Conservation (phyloP, 2,113 vertebrate genomes). For the Melospiza melodia region DNA sequence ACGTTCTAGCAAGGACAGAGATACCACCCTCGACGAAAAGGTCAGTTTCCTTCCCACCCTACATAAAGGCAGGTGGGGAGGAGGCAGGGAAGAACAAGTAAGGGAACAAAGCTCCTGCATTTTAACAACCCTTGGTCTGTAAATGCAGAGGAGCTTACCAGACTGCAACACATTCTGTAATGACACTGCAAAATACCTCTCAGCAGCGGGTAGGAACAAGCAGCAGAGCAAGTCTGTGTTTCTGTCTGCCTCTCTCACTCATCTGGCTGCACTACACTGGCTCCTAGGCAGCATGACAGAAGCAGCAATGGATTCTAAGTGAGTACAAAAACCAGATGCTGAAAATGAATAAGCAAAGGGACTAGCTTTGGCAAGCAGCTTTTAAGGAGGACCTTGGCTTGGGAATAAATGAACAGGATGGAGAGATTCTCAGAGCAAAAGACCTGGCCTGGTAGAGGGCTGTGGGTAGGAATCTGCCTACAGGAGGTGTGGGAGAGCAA, state of each 20-base stretch:
- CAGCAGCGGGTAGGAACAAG: not conserved
- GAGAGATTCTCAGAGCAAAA: not conserved
- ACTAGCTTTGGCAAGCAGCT: not conserved
- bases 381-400: not conserved
- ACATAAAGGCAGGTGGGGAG: fast-evolving
- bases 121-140: not conserved
- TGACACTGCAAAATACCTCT: not conserved
- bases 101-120: not conserved
- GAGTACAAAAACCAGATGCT: not conserved
- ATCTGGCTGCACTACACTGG: not conserved
- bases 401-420: not conserved
- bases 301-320: not conserved
- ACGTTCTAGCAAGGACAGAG: not conserved
- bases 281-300: not conserved
- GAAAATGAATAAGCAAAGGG: not conserved
- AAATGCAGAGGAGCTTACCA: not conserved
- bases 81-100: not conserved
- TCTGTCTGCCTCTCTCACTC: not conserved
- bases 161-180: not conserved
- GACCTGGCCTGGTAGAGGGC: not conserved
- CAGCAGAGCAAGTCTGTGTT: not conserved
- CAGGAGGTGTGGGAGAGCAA: not conserved
- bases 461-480: not conserved
- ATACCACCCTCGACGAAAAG: not conserved
- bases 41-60: not conserved